A percentile compares a stretch with the other conserved stretches of the same genome.
Evolutionary conservation across 2,888 invertebrate genomes (phyloP).

Genomic region (Cheilosia urbana): DNA sequence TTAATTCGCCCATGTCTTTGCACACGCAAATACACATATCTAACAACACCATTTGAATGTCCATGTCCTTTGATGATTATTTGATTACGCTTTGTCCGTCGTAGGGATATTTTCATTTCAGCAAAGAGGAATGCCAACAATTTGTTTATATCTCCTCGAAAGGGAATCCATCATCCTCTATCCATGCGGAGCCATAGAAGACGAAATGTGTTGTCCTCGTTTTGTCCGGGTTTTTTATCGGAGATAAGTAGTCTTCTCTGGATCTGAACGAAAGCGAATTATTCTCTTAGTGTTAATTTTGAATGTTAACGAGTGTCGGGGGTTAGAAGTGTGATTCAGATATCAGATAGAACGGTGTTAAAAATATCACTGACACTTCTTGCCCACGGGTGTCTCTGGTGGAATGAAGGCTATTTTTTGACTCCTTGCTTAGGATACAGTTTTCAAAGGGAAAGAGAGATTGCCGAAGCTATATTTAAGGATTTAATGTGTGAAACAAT

Average conservation of each 20-base stretch:
- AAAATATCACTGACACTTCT: no score
- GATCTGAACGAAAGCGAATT: no score
- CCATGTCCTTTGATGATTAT: slow-evolving; percentile 44
- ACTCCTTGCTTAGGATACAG: no score
- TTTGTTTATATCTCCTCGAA: slow-evolving; percentile 9
- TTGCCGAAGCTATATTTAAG: no score
- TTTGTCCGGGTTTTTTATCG: background rate
- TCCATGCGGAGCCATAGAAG: background rate
- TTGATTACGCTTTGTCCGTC: slow-evolving; percentile 28
- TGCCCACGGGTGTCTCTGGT: no score
- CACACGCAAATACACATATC: background rate
- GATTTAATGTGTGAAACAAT: no score
- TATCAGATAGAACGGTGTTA: no score
- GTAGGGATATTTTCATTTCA: slow-evolving; percentile 3
- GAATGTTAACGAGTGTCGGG: no score
- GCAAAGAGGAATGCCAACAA: slow-evolving; percentile 9
- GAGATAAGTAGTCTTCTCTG: background rate
- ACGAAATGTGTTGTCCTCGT: background rate
- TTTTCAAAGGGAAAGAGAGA: no score
- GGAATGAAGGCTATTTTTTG: no score
- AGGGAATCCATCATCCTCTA: background rate
- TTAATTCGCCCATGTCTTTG: slow-evolving; percentile 1
- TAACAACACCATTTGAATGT: slow-evolving; percentile 22
- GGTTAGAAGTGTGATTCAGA: no score
- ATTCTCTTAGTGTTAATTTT: no score